phyloP scores from a whole-genome alignment of 1,140 invertebrate species.

The Paracyclopina nana region DNA sequence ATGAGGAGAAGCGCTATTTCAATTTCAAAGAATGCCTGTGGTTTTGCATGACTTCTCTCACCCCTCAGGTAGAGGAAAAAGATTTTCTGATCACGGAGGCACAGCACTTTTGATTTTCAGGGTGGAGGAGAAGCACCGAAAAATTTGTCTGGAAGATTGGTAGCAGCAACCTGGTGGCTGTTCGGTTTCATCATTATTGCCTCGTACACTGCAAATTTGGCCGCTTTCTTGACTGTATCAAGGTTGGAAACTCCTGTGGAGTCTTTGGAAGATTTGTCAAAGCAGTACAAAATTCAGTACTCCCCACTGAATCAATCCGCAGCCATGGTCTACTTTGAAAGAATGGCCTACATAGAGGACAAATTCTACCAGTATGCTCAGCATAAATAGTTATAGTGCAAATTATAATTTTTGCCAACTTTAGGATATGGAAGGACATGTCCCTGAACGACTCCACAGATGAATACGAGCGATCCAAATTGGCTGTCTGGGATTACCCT shows the following conservation, averaged over 20 bases:
- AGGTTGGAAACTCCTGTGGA: constrained; percentile 76
- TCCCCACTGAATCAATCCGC: constrained; percentile 63
- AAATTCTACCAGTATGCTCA: constrained; percentile 71
- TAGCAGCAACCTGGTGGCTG: constrained; percentile 92
- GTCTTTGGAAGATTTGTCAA: constrained; percentile 71
- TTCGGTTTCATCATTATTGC: constrained; percentile 95
- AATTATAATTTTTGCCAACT: neutral
- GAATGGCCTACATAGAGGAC: constrained; percentile 87
- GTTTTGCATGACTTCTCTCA: constrained; percentile 97
- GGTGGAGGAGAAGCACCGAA: constrained; percentile 85
- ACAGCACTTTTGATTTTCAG: no score
- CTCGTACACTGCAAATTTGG: constrained; percentile 92
- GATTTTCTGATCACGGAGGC: no score
- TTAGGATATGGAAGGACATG: constrained; percentile 92
- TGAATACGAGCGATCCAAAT: constrained; percentile 66
- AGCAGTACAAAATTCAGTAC: constrained; percentile 88
- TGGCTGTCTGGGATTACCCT: constrained; percentile 97
- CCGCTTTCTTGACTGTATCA: constrained; percentile 57
- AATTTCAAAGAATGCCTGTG: constrained; percentile 87
- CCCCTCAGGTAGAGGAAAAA: constrained; percentile 57
- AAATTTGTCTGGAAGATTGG: constrained; percentile 69
- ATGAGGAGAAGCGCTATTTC: constrained; percentile 85
- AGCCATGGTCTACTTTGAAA: constrained; percentile 76
- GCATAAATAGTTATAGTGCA: neutral
- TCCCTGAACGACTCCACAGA: constrained; percentile 76